A percentile compares a stretch with the other conserved stretches of the same genome.
Evolutionary conservation across 2,797 vertebrate genomes (phyloP).

Genomic region (Petrocephalus schoutedeni): DNA sequence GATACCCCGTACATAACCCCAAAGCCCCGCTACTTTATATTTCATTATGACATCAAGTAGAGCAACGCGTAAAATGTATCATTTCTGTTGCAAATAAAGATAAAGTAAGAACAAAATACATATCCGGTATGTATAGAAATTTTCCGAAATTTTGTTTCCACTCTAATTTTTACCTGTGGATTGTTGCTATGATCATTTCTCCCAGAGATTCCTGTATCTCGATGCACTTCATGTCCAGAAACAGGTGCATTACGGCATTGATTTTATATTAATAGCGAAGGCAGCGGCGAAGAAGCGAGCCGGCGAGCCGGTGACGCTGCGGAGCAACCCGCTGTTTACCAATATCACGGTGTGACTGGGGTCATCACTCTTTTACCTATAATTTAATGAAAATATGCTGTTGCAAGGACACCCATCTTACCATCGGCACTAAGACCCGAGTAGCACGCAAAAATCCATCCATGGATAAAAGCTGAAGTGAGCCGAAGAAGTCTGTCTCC

Average conservation of each 20-base stretch:
- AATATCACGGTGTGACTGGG: conserved; percentile 1
- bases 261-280: not conserved
- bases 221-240: not conserved
- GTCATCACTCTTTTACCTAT: conserved; percentile 7
- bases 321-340: not conserved
- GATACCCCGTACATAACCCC: not conserved
- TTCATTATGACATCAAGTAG: not conserved
- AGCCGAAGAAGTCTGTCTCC: conserved; percentile 43
- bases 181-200: not conserved
- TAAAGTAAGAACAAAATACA: not conserved
- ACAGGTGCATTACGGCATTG: not conserved
- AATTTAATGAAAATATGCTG: not conserved
- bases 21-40: not conserved
- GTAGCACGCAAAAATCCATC: not conserved
- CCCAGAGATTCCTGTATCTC: not conserved
- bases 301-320: not conserved
- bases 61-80: not conserved
- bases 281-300: not conserved
- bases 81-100: not conserved
- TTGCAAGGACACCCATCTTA: not conserved
- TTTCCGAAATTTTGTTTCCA: not conserved
- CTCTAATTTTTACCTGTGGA: not conserved
- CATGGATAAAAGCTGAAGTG: conserved; percentile 8
- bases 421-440: not conserved
- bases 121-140: not conserved